Evolutionary conservation across 92 coral and sea anemone genomes (phyloP), one percentile per base, ranked within the genome.

Genomic region (Virgularia gustaviana): DNA sequence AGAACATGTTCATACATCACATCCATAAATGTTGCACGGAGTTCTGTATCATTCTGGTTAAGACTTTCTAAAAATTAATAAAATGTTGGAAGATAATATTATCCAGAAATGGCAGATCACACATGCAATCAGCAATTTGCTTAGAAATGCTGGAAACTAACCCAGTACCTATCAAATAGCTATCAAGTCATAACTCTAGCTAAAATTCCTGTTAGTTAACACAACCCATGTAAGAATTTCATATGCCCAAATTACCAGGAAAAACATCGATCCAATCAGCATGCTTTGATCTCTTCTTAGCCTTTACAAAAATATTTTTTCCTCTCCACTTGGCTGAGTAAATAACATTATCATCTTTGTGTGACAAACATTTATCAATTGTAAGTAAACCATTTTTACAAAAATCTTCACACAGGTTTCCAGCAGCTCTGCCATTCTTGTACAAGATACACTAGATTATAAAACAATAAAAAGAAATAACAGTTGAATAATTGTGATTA

Each of bases 341-440:
- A 20, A 94, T 86, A 31, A 94, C 79, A 55, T 96, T 92, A n/a
- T 87, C 81, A 43, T 89, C 83, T 65, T 92, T 92, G 73, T 86
- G 88, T 39, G 96, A 86, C 19, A 79, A 61, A 29, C 98, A 92
- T 36, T 85, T 73, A n/a, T 85, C 78, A 35, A 92, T 53, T 24
- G 53, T 76, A 54, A 92, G 44, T 1, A 55, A 53, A 31, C 32
- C 63, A 18, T 61, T 85, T 49, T 54, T 35, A 28, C 99, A 94
- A 24, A 94, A 80, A 76, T 94, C 99, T 5, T 77, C 49, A 49
- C 99, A 94, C 4, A 94, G 85, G 75, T 94, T 89, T 0, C 99
- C 99, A 42, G 90, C 90, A 73, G 81, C 61, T 38, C 7, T 54
- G 2, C 89, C 85, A 23, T 64, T 49, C 25, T 45, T 49, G 75